phyloP scores from a whole-genome alignment of 2,888 invertebrate genomes.

The Chaetogeoica ovagalla region DNA sequence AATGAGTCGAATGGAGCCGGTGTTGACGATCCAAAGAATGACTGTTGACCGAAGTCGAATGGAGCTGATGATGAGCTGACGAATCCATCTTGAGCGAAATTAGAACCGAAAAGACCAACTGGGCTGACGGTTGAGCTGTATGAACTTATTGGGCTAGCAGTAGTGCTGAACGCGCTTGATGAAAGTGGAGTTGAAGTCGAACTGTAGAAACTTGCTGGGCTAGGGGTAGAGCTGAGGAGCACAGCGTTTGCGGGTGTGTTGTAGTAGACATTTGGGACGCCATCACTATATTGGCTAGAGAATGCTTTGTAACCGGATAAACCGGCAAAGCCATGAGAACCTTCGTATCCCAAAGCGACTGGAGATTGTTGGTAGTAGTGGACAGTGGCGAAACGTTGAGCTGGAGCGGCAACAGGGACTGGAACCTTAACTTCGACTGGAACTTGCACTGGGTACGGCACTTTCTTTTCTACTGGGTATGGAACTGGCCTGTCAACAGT shows the following conservation, averaged over 20 bases:
- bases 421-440: conserved; percentile 75
- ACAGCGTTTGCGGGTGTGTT: conserved; percentile 33
- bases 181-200: not conserved
- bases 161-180: not conserved
- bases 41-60: conserved; percentile 8
- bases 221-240: conserved; percentile 21
- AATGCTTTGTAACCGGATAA: conserved; percentile 34
- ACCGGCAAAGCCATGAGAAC: not conserved
- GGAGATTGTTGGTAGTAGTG: conserved; percentile 45
- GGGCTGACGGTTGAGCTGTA: conserved; percentile 15
- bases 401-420: conserved; percentile 76
- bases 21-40: conserved; percentile 39
- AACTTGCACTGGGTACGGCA: conserved; percentile 70
- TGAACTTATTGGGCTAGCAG: conserved; percentile 5
- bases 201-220: conserved; percentile 36
- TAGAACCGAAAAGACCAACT: conserved; percentile 17
- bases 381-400: conserved; percentile 51
- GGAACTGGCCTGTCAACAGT: conserved; percentile 73
- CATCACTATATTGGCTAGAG: conserved; percentile 19
- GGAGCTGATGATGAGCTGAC: conserved; percentile 28
- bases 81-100: conserved; percentile 31
- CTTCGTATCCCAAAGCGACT: conserved; percentile 10
- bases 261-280: conserved; percentile 22
- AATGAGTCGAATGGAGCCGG: conserved; percentile 30
- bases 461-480: conserved; percentile 64